phyloP scores from a whole-genome alignment of 2,113 vertebrate species.

The Archilochus colubris region DNA sequence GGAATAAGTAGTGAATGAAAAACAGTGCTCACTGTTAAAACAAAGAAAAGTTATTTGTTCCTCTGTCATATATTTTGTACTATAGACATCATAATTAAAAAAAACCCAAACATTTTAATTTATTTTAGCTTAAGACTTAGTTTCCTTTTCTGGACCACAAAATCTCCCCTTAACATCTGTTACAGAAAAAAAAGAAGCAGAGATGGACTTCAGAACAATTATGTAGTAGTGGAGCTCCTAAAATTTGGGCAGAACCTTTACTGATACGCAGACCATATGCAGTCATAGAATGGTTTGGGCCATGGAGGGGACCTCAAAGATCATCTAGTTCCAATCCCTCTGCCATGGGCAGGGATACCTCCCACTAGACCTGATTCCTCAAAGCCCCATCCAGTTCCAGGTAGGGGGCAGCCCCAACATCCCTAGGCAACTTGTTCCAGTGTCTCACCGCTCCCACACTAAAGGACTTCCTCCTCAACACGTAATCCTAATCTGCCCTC shows the following conservation, averaged over 20 bases:
- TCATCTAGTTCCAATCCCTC: too few relatives aligned
- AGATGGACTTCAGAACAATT: neutral
- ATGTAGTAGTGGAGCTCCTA: neutral
- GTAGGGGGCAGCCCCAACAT: too few relatives aligned
- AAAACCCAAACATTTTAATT: neutral
- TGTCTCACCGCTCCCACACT: too few relatives aligned
- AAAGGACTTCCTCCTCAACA: too few relatives aligned
- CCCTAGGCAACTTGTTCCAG: too few relatives aligned
- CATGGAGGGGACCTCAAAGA: too few relatives aligned
- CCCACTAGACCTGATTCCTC: too few relatives aligned
- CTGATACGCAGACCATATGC: neutral
- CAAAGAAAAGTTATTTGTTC: neutral
- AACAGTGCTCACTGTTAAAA: neutral
- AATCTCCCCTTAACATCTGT: neutral
- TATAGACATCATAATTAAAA: neutral
- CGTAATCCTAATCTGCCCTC: too few relatives aligned
- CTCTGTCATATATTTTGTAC: neutral
- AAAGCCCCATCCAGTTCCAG: too few relatives aligned
- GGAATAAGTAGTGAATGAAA: neutral
- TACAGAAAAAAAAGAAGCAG: neutral
- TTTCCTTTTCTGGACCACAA: neutral
- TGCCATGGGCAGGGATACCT: too few relatives aligned
- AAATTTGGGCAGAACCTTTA: neutral
- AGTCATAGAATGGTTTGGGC: too few relatives aligned
- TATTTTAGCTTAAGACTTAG: neutral